A percentile compares a stretch with the other conserved stretches of the same genome.
These are phyloP conservation scores for Zoanthus sociatus DNA, from an alignment of 92 coral and sea anemone genomes.

Conservation along the genomic window DNA sequence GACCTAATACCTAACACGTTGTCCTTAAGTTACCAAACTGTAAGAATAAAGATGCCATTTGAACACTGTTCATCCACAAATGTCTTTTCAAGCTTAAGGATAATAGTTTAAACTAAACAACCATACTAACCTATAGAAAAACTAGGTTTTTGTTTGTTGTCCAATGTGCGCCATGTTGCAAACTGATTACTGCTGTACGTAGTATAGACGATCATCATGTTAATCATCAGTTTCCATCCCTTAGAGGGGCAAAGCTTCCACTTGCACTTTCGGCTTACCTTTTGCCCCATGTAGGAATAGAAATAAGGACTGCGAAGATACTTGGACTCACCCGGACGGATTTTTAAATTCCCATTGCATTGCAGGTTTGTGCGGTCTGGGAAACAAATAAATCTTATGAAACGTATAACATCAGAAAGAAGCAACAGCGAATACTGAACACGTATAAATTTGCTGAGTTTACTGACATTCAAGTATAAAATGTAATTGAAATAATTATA, in stretches of 20 bases:
- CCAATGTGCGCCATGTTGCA: conserved; percentile 26
- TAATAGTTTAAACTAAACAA: not conserved
- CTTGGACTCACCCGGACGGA: conserved; percentile 32
- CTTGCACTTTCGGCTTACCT: conserved; percentile 14
- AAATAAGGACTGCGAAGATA: conserved; percentile 44
- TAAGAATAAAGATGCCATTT: not conserved
- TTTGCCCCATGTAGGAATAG: conserved; percentile 28
- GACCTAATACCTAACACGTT: not conserved
- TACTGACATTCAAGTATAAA: too few species aligned
- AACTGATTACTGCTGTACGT: conserved; percentile 25
- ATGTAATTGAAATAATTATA: too few species aligned
- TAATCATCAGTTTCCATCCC: conserved; percentile 21
- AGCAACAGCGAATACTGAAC: not conserved
- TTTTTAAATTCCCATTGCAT: conserved; percentile 16
- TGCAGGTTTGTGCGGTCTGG: conserved; percentile 20
- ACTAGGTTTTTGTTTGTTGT: conserved; percentile 32
- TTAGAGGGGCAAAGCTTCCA: conserved; percentile 42
- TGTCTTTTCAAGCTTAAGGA: not conserved
- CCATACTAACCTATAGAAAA: conserved; percentile 30
- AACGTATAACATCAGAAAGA: not conserved
- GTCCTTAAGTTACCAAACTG: not conserved
- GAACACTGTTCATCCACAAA: not conserved
- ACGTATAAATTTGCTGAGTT: too few species aligned
- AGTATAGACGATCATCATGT: conserved; percentile 31
- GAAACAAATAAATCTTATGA: not conserved